These are phyloP conservation scores for Calameuta pallipes DNA, from an alignment of 2,888 invertebrate species.

Conservation along the genomic window DNA sequence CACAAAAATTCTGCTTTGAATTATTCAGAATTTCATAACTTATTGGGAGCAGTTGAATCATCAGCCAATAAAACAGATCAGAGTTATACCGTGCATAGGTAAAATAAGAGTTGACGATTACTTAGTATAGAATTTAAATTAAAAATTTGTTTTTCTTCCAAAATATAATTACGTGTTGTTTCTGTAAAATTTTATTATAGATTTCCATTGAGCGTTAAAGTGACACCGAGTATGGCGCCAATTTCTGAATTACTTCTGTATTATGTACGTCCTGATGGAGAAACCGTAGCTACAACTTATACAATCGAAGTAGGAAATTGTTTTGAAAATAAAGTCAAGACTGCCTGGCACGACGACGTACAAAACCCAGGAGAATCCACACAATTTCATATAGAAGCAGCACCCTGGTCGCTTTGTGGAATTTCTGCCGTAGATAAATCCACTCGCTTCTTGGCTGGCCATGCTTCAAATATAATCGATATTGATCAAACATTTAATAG, in stretches of 20 bases:
- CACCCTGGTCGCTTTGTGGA: conserved; percentile 71
- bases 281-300: conserved; percentile 70
- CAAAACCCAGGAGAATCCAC: conserved; percentile 68
- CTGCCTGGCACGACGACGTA: conserved; percentile 66
- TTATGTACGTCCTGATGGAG: conserved; percentile 69
- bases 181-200: conserved; percentile 42
- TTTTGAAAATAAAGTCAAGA: conserved; percentile 69
- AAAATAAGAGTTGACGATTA: background rate
- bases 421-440: conserved; percentile 72
- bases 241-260: conserved; percentile 70
- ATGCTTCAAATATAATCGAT: conserved; percentile 33
- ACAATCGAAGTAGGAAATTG: conserved; percentile 70
- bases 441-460: conserved; percentile 64
- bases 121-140: background rate
- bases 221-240: conserved; percentile 67
- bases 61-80: conserved; percentile 48
- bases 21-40: conserved; percentile 58
- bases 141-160: conserved; percentile 1
- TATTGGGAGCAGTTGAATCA: conserved; percentile 51
- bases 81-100: conserved; percentile 52
- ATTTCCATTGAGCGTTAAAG: conserved; percentile 66
- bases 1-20: conserved; percentile 55
- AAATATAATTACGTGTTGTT: background rate
- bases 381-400: conserved; percentile 67
- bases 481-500: conserved; percentile 52